These are phyloP conservation scores for Luidia sarsii DNA, from an alignment of 53 echinoderm and acorn worm species.

Conservation along the genomic window DNA sequence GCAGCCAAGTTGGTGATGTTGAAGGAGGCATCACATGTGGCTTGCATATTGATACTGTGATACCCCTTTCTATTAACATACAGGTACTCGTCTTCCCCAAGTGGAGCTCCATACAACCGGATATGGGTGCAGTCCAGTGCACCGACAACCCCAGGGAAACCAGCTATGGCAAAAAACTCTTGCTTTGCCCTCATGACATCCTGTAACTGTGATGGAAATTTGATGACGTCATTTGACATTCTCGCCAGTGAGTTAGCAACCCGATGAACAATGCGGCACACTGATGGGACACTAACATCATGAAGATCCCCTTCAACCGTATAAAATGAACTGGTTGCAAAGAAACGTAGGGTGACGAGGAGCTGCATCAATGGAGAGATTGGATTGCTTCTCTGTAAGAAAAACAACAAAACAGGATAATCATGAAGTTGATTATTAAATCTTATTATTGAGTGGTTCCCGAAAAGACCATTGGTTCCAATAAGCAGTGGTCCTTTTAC, in stretches of 20 bases:
- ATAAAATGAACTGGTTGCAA: conserved; percentile 16
- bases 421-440: neutral
- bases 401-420: neutral
- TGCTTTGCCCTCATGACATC: conserved; percentile 17
- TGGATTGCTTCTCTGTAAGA: conserved; percentile 21
- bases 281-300: conserved; percentile 26
- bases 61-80: conserved; percentile 55
- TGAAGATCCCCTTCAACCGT: conserved; percentile 11
- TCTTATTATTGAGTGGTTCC: too few relatives aligned
- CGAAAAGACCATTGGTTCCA: too few relatives aligned
- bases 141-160: conserved; percentile 53
- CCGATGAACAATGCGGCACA: conserved; percentile 13
- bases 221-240: conserved; percentile 1
- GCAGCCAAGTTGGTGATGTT: conserved; percentile 41
- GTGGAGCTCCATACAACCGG: conserved; percentile 35
- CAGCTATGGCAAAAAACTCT: conserved; percentile 25
- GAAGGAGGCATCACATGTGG: conserved; percentile 42
- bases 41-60: conserved; percentile 41
- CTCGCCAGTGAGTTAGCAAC: conserved; percentile 29
- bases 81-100: conserved; percentile 30
- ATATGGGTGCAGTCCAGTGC: conserved; percentile 49
- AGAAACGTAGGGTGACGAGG: conserved; percentile 16
- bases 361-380: conserved; percentile 23
- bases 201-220: conserved; percentile 9
- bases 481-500: too few relatives aligned